Evolutionary conservation across 2,113 vertebrate species (phyloP).

Genomic region (Excalfactoria chinensis): DNA sequence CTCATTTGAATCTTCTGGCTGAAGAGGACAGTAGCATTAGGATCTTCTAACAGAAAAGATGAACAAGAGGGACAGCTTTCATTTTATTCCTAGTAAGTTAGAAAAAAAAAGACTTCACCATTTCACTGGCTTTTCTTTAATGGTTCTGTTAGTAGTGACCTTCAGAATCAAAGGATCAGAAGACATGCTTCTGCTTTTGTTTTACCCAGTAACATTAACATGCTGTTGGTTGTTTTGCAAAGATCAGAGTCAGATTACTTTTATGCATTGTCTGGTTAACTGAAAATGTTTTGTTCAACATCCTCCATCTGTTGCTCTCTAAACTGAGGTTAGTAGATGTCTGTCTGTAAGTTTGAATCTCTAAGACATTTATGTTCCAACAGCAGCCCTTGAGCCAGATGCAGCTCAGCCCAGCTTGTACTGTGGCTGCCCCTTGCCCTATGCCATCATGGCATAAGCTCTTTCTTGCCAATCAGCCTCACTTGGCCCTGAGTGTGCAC

Average conservation of each 20-base stretch:
- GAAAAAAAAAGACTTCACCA: not conserved
- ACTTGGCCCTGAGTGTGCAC: too few relatives aligned
- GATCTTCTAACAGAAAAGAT: not conserved
- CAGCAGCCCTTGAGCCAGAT: too few relatives aligned
- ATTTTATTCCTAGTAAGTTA: not conserved
- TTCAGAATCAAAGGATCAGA: not conserved
- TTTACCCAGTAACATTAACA: not conserved
- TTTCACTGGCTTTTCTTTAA: not conserved
- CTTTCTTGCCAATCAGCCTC: too few relatives aligned
- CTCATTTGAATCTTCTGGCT: not conserved
- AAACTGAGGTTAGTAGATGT: not conserved
- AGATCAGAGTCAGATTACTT: not conserved
- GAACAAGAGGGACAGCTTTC: not conserved
- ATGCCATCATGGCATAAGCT: too few relatives aligned
- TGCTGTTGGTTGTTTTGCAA: not conserved
- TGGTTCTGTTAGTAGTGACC: not conserved
- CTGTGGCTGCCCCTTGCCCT: too few relatives aligned
- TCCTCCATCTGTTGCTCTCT: not conserved
- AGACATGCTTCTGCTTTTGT: not conserved
- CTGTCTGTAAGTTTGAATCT: not conserved
- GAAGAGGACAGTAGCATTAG: not conserved
- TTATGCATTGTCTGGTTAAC: not conserved
- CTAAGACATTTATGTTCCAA: too few relatives aligned
- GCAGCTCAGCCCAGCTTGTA: too few relatives aligned
- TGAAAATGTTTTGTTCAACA: accelerated